Evolutionary conservation across 2,113 vertebrate genomes (phyloP), one percentile per base, ranked within the genome.

Genomic region (Eublepharis macularius): DNA sequence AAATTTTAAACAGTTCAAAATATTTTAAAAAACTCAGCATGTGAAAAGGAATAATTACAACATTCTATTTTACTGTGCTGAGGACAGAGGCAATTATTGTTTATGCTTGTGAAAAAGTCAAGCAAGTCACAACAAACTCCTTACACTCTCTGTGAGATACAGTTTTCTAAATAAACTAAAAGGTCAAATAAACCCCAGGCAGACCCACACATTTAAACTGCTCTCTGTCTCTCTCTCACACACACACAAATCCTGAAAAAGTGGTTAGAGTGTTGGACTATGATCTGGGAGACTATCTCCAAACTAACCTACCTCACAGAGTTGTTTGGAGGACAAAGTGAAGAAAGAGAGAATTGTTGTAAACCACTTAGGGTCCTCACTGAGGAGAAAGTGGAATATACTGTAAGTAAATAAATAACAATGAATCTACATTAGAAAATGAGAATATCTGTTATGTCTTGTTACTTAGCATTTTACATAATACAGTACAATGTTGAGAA

Each of bases 31-130:
- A 70, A 39, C 68, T 81, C 80, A 85, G 70, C 85, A 85, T 82
- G 39, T 80, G 74, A 68, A 90, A 93, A 81, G 81, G 82, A 85
- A 60, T 91, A 94, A 94, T 95, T 93, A 88, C 69, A 92, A 86
- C 36, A 81, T 68, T 89, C 34, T 77, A 54, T 82, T 76, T 92
- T 80, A 88, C 82, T 1, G 26, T 68, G 66, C 85, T 66, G 78
- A 90, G 63, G 4, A 81, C 76, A 76, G 80, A 76, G 87, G 54
- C 91, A 95, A 95, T 93, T 91, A 86, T 73, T 88, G 81, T 86
- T 94, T 95, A 60, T 2, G 3, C 39, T 72, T 72, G 80, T 77
- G 72, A 92, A 85, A 19, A 79, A 93, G 91, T 89, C 79, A 93
- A 86, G 45, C 86, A 88, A 91, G 85, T 88, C 82, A 92, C 90